A percentile compares a stretch with the other conserved stretches of the same genome.
Conservation (phyloP, 2,797 vertebrate genomes). For the Eulemur mongoz region DNA sequence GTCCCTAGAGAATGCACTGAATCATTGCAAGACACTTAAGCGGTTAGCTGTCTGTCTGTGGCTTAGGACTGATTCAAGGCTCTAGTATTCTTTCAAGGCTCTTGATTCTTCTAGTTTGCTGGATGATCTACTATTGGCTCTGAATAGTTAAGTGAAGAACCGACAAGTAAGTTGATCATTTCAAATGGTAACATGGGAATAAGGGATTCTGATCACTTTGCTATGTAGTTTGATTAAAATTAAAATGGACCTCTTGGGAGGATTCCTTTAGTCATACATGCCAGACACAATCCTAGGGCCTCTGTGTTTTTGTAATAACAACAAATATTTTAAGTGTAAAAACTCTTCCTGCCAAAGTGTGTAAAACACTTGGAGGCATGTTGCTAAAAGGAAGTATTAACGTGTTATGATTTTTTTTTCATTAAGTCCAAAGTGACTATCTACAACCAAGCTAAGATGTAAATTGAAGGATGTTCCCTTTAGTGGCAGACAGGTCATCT, state of each 20-base stretch:
- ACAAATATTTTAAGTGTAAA: background rate
- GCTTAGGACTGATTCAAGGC: background rate
- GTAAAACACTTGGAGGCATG: background rate
- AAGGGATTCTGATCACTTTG: background rate
- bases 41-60: background rate
- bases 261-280: background rate
- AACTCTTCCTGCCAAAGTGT: background rate
- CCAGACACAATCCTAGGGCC: background rate
- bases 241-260: background rate
- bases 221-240: slow-evolving; percentile 27
- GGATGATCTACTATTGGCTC: background rate
- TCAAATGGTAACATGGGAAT: background rate
- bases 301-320: background rate
- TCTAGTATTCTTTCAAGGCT: background rate
- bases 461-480: background rate
- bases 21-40: background rate
- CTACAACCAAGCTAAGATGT: background rate
- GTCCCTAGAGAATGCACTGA: background rate
- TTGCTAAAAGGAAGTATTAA: background rate
- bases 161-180: background rate
- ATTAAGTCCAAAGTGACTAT: background rate
- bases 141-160: background rate
- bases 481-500: background rate
- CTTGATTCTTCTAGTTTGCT: background rate
- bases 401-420: background rate